Evolutionary conservation across 2,888 invertebrate genomes (phyloP).

Genomic region (Augiades crinisus): DNA sequence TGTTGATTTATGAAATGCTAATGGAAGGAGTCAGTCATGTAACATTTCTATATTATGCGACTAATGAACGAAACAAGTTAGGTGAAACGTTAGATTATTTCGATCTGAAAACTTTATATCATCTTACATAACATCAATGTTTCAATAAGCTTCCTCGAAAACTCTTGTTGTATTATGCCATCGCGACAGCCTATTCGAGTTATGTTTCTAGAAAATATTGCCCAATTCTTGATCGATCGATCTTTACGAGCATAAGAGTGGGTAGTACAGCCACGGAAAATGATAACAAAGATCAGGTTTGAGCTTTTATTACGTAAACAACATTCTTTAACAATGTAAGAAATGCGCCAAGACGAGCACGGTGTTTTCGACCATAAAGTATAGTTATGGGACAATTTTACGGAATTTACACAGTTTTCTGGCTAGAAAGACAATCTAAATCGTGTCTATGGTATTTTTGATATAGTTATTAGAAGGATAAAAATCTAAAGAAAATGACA

Average conservation of each 20-base stretch:
- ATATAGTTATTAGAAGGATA: not conserved
- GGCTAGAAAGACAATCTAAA: not conserved
- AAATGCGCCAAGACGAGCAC: conserved; percentile 10
- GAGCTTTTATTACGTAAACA: conserved; percentile 19
- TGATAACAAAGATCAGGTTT: conserved; percentile 25
- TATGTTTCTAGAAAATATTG: conserved; percentile 11
- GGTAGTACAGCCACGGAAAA: conserved; percentile 16
- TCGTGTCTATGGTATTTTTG: not conserved
- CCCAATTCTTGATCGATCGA: conserved; percentile 25
- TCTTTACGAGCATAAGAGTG: conserved; percentile 23
- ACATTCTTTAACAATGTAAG: conserved; percentile 24
- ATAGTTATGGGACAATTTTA: conserved; percentile 17
- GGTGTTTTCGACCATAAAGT: conserved; percentile 13
- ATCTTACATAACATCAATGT: not conserved
- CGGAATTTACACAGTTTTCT: conserved; percentile 6
- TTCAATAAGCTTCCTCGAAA: not conserved
- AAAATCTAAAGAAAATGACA: no score
- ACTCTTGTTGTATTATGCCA: not conserved
- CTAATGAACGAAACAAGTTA: no score
- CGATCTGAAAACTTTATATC: not conserved
- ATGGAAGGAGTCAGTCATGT: not conserved
- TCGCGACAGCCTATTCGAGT: not conserved
- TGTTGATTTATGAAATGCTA: conserved; percentile 12
- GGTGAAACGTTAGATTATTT: not conserved
- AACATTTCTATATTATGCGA: not conserved